Evolutionary conservation across 2,797 vertebrate genomes (phyloP), one percentile per base, ranked within the genome.

Genomic region (Dicrostonyx torquatus): DNA sequence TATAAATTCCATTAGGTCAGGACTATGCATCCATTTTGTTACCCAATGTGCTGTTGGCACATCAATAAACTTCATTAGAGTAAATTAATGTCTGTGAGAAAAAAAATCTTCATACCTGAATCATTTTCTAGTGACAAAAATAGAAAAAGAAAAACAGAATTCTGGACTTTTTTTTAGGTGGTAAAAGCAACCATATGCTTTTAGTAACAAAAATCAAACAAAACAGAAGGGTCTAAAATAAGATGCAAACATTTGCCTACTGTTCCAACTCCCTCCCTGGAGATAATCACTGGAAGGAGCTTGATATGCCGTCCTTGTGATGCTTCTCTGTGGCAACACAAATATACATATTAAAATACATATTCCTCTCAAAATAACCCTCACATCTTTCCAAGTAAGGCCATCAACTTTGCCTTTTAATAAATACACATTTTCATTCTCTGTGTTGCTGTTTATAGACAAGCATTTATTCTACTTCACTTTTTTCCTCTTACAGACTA

Each of bases 371-470:
- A 91, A 93, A n/a, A 31, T 24, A 87, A 14, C 37, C 75, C 78
- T 4, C n/a, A 80, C 17, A 62, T 78, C 9, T 93, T 85, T 96
- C 58, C 18, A 83, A 90, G 53, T 50, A 4, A 55, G 26, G 6
- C 7, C 20, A 58, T 48, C 91, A 31, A 53, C 34, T 94, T 94
- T 94, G 73, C 26, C 85, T 95, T 82, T 77, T 68, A 89, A 90
- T 92, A 75, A 83, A 60, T 62, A 12, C 3, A 8, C 58, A 58
- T 64, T 94, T 87, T 64, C 2, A 89, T n/a, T 80, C 2, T 93
- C 1, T 29, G 11, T 58, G n/a, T 12, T 75, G 10, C 55, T 55
- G 14, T 83, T 80, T 75, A 34, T 78, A 90, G 72, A 86, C 37
- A 34, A 40, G 2, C 11, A 68, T 79, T 70, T 83, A 90, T 8